Conservation (phyloP, 2,888 invertebrate species). For the Cordilura impudica region DNA sequence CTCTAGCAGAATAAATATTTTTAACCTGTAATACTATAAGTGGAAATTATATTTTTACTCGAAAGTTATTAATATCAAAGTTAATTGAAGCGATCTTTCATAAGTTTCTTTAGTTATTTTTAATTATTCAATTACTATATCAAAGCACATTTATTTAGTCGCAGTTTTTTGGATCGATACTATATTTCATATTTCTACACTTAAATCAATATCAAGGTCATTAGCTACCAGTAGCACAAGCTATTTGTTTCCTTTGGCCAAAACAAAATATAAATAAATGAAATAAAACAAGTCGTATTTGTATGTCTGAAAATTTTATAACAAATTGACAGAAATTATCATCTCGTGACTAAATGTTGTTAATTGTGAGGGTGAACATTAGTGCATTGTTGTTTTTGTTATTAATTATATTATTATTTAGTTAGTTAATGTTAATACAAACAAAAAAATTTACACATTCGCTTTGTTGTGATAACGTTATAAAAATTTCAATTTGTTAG, state of each 20-base stretch:
- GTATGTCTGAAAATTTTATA: not conserved
- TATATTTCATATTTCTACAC: not conserved
- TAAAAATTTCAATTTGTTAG: slow-evolving; percentile 45
- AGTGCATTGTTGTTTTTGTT: not conserved
- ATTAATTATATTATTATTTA: not conserved
- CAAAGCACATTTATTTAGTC: no score
- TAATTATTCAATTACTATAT: no score
- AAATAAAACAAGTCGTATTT: not conserved
- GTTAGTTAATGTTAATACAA: slow-evolving; percentile 33
- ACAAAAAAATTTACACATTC: slow-evolving; percentile 52
- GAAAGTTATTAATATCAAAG: no score
- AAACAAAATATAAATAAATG: not conserved
- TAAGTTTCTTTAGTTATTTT: no score
- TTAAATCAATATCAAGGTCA: slow-evolving; percentile 21
- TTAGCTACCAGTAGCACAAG: not conserved
- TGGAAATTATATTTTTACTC: no score
- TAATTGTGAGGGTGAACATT: slow-evolving; percentile 36
- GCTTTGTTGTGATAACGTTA: slow-evolving; percentile 29
- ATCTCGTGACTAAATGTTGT: slow-evolving; percentile 52
- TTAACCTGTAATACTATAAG: no score
- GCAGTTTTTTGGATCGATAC: no score
- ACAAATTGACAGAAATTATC: slow-evolving; percentile 26
- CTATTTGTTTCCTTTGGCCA: not conserved
- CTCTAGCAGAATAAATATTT: no score
- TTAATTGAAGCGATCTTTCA: no score